Evolutionary conservation across 2,113 vertebrate species (phyloP).

Genomic region (Pelodiscus sinensis): DNA sequence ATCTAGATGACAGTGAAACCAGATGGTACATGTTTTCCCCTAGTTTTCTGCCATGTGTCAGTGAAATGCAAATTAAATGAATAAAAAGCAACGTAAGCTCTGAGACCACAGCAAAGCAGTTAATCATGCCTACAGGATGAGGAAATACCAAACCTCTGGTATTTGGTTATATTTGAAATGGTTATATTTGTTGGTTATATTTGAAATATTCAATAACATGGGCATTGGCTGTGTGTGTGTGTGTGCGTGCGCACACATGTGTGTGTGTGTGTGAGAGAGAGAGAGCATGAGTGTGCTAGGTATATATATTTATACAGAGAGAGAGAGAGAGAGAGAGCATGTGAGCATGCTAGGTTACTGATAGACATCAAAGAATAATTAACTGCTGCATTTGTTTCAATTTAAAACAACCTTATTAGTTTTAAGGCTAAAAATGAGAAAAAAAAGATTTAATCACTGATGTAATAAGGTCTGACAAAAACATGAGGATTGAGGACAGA

Average conservation of each 20-base stretch:
- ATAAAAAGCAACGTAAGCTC: conserved; percentile 43
- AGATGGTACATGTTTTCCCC: conserved; percentile 20
- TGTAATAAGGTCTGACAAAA: conserved; percentile 47
- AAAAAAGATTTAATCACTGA: conserved; percentile 31
- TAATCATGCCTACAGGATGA: not conserved
- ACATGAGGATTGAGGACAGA: conserved; percentile 3
- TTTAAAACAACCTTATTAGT: conserved; percentile 1
- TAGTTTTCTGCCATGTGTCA: conserved; percentile 25
- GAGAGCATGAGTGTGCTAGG: too few species aligned
- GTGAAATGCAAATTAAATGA: conserved; percentile 40
- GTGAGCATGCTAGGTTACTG: not conserved
- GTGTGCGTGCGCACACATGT: too few species aligned
- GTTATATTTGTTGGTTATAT: not conserved
- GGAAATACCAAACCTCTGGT: not conserved
- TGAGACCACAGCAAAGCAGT: conserved; percentile 5
- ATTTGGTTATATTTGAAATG: not conserved
- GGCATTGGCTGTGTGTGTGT: not conserved
- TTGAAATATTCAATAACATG: conserved; percentile 10
- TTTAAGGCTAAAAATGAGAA: not conserved
- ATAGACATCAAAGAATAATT: conserved; percentile 59
- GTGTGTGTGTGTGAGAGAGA: too few species aligned
- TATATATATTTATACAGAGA: too few species aligned
- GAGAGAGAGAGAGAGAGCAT: too few species aligned
- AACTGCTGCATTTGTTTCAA: not conserved
- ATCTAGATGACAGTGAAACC: conserved; percentile 34